Evolutionary conservation across 2,888 invertebrate species (phyloP).

Genomic region (Drosophila bunnanda): DNA sequence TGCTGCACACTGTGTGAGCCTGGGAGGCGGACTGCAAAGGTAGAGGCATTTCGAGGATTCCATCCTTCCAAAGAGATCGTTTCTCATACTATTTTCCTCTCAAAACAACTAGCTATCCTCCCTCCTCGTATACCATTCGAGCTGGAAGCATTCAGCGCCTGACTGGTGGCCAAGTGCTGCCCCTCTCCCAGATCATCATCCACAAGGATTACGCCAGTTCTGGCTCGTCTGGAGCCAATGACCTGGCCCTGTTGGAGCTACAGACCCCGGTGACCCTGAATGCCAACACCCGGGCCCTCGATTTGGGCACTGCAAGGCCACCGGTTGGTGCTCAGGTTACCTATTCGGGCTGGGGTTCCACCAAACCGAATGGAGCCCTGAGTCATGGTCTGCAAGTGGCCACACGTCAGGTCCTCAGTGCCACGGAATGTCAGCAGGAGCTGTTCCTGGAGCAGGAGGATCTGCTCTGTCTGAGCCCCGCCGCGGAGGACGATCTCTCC

Average conservation of each 20-base stretch:
- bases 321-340: constrained; percentile 61
- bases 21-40: constrained; percentile 62
- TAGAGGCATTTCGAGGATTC: constrained; percentile 22
- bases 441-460: constrained; percentile 60
- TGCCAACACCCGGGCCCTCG: constrained; percentile 65
- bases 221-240: constrained; percentile 58
- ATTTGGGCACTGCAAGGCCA: constrained; percentile 61
- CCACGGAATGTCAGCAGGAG: constrained; percentile 55
- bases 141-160: constrained; percentile 82
- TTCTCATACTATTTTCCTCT: not conserved
- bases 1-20: constrained; percentile 81
- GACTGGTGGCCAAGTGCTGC: constrained; percentile 72
- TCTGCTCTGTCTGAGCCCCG: constrained; percentile 78
- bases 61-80: not conserved
- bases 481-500: constrained; percentile 24
- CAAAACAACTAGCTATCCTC: constrained; percentile 61
- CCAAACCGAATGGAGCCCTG: constrained; percentile 48
- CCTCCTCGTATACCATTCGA: constrained; percentile 72
- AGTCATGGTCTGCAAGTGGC: constrained; percentile 73
- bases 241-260: constrained; percentile 80
- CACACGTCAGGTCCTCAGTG: constrained; percentile 63
- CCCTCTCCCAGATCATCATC: constrained; percentile 69
- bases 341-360: constrained; percentile 81
- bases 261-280: constrained; percentile 65
- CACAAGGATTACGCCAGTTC: constrained; percentile 61